These are phyloP conservation scores for Scaptomyza montana DNA, from an alignment of 1,140 invertebrate genomes.

Conservation along the genomic window DNA sequence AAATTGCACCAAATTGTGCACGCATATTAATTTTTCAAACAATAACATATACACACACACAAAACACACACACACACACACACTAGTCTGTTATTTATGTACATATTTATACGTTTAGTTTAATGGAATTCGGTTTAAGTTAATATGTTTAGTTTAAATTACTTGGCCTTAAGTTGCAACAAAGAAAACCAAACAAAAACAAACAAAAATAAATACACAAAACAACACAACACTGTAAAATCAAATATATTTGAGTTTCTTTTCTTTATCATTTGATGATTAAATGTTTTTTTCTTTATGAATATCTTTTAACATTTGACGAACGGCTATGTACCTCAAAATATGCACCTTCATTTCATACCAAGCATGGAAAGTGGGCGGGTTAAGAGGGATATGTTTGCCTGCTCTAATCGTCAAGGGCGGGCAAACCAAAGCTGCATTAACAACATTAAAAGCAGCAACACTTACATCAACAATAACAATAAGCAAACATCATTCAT, in stretches of 20 bases:
- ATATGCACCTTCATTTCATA: conserved; percentile 62
- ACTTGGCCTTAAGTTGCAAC: conserved; percentile 81
- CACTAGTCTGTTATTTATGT: conserved; percentile 82
- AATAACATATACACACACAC: conserved; percentile 38
- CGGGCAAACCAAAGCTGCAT: conserved; percentile 65
- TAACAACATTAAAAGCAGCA: conserved; percentile 19
- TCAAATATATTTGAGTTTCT: conserved; percentile 39
- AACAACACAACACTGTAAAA: conserved; percentile 36
- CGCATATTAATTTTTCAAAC: conserved; percentile 59
- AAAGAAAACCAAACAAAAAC: conserved; percentile 57
- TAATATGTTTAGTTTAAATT: conserved; percentile 75
- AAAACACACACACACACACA: conserved; percentile 46
- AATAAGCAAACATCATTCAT: conserved; percentile 28
- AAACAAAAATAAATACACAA: conserved; percentile 52
- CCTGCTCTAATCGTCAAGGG: conserved; percentile 51
- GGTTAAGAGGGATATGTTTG: conserved; percentile 83
- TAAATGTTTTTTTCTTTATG: background rate
- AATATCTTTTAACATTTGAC: background rate
- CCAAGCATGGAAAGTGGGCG: conserved; percentile 77
- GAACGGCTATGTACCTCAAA: conserved; percentile 39
- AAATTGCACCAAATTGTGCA: conserved; percentile 45
- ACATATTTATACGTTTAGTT: conserved; percentile 72
- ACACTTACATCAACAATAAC: conserved; percentile 48
- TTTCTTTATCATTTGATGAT: conserved; percentile 18
- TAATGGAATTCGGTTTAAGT: conserved; percentile 57